Evolutionary conservation across 1,140 invertebrate species (phyloP).

Genomic region (Temnothorax longispinosus): DNA sequence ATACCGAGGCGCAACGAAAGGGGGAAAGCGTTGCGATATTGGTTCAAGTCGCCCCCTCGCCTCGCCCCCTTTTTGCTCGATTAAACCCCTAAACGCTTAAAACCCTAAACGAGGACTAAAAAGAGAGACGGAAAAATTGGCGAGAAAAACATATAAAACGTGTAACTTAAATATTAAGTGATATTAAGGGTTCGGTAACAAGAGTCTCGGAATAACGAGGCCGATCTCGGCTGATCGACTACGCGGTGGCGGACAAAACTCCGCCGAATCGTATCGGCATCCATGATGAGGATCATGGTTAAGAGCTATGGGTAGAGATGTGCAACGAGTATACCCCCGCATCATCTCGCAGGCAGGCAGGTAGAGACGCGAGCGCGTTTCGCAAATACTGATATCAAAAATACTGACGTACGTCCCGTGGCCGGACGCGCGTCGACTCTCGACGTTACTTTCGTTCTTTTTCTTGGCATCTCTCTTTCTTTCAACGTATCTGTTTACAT

Average conservation of each 20-base stretch:
- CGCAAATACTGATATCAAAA: conserved; percentile 86
- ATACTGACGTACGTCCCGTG: conserved; percentile 80
- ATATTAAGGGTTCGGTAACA: conserved; percentile 51
- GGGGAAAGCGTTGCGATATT: conserved; percentile 25
- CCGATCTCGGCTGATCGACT: conserved; percentile 23
- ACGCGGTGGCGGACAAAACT: neutral
- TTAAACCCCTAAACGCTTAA: neutral
- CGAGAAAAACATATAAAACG: conserved; percentile 39
- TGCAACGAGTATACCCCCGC: conserved; percentile 70
- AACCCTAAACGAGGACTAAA: conserved; percentile 3
- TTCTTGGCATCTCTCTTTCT: conserved; percentile 60
- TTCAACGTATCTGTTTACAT: conserved; percentile 12
- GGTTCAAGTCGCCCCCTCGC: conserved; percentile 2
- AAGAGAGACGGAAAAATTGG: conserved; percentile 46
- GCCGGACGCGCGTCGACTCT: conserved; percentile 63
- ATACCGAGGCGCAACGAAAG: conserved; percentile 29
- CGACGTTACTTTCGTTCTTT: conserved; percentile 66
- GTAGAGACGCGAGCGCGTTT: conserved; percentile 58
- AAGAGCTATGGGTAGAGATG: conserved; percentile 40
- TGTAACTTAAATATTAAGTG: conserved; percentile 57
- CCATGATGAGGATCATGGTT: conserved; percentile 45
- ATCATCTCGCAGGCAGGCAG: conserved; percentile 77
- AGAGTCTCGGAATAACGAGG: conserved; percentile 21
- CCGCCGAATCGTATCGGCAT: conserved; percentile 11
- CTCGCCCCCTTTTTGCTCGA: conserved; percentile 24